These are phyloP conservation scores for Eilema depressum DNA, from an alignment of 2,888 invertebrate species.

Conservation along the genomic window DNA sequence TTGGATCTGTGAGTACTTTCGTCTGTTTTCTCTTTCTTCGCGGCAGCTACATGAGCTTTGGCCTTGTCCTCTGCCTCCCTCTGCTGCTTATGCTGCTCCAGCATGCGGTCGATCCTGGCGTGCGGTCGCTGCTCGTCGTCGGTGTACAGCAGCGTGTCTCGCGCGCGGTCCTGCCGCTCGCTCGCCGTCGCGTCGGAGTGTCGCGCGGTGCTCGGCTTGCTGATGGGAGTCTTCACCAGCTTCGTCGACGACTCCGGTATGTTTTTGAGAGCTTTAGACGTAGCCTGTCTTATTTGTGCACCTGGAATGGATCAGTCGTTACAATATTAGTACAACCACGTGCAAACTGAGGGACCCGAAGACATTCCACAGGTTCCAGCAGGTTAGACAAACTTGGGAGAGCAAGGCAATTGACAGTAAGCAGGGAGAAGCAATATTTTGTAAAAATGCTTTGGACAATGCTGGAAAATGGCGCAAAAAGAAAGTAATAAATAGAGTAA, in stretches of 20 bases:
- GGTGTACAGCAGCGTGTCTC: slow-evolving; percentile 79
- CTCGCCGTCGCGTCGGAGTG: slow-evolving; percentile 14
- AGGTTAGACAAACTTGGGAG: no score
- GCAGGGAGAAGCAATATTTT: no score
- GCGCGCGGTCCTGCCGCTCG: slow-evolving; percentile 57
- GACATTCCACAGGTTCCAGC: neutral
- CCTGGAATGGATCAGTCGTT: slow-evolving; percentile 52
- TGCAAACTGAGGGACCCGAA: neutral
- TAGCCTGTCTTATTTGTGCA: slow-evolving; percentile 77
- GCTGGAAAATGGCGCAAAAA: no score
- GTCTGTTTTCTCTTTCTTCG: slow-evolving; percentile 6
- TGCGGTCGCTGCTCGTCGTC: slow-evolving; percentile 75
- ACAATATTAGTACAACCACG: neutral
- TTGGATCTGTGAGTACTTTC: neutral
- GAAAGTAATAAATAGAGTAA: no score
- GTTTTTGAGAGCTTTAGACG: slow-evolving; percentile 72
- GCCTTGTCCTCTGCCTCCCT: slow-evolving; percentile 29
- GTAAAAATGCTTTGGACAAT: no score
- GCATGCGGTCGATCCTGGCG: slow-evolving; percentile 77
- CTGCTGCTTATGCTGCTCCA: slow-evolving; percentile 69
- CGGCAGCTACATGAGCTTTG: slow-evolving; percentile 23
- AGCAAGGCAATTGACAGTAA: no score
- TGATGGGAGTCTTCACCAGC: slow-evolving; percentile 66
- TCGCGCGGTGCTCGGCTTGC: slow-evolving; percentile 40
- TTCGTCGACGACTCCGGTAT: slow-evolving; percentile 65